Base-by-base conservation (phyloP, 2,113 vertebrate genomes). In the Uria lomvia region DNA sequence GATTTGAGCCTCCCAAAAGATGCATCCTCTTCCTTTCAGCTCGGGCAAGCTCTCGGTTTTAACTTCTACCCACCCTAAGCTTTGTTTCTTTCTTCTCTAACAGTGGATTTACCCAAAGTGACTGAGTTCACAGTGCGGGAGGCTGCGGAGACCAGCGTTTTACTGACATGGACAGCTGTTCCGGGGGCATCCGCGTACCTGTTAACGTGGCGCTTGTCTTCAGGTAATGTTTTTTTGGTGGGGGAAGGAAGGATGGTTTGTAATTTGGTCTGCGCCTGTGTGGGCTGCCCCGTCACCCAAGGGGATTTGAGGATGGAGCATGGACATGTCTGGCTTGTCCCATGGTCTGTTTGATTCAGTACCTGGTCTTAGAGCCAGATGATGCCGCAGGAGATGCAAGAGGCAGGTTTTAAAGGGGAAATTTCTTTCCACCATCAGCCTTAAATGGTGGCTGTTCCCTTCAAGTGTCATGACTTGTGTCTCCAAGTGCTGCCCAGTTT, bases 31-130 rank as follows among this genome's bases (percentile, higher is more conserved):
- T 63, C 43, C 14, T 70, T 49, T 49, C 36, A 59, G 23, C 45
- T 60, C 14, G 0, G 0, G 11, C 32, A 53, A 78, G 14, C 6
- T 90, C 42, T 50, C 0, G 1, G 12, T 29, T 13, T 22, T n/a
- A 36, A 15, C 53, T 77, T 90, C 76, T 36, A 40, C 71, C 34
- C 34, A 18, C 21, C 27, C 30, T 71, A 0, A 91, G 6, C 6
- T 84, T 73, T 23, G 4, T 30, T 45, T 72, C 26, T 80, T 83
- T 59, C 23, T 77, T 80, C 94, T 83, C 85, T 55, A 66, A 6
- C 91, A 98, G 99, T 98, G 98, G 98, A 98, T 95, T 97, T 99
- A 56, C 98, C 98, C 24, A 98, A 98, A 96, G 98, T 99, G 89
- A 97, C 73, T 0, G 94, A 94, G 30, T 98, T 99, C 62, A 76